Evolutionary conservation across 2,888 invertebrate genomes (phyloP).

Genomic region (Mythimna vitellina): DNA sequence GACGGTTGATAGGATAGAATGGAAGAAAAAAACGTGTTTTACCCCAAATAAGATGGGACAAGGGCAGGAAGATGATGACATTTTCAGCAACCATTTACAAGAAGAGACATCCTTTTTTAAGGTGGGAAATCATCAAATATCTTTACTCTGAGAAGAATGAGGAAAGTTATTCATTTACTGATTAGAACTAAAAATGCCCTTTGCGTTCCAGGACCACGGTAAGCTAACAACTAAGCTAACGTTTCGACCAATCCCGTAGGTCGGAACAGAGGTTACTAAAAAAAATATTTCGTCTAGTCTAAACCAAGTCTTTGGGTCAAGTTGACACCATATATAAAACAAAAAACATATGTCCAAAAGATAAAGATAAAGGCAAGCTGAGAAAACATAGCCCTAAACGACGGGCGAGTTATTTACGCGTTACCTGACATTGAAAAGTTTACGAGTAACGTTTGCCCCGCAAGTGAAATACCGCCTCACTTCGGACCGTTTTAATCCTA

Average conservation of each 20-base stretch:
- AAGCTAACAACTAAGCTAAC: no score
- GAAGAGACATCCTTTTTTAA: not conserved
- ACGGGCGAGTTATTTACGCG: slow-evolving; percentile 45
- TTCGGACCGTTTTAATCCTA: slow-evolving; percentile 67
- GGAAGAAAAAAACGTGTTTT: no score
- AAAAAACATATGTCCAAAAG: not conserved
- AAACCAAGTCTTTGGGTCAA: not conserved
- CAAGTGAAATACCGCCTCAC: slow-evolving; percentile 68
- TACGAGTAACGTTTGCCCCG: slow-evolving; percentile 54
- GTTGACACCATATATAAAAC: not conserved
- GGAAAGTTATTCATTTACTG: no score
- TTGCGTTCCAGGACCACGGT: no score
- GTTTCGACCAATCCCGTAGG: no score
- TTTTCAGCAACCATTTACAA: not conserved
- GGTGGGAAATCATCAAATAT: no score
- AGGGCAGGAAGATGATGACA: no score
- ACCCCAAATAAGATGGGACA: no score
- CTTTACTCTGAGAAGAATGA: no score
- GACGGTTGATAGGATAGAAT: no score
- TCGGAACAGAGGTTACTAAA: not conserved
- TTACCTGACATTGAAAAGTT: slow-evolving; percentile 61
- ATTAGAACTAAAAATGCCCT: no score
- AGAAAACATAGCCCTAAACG: slow-evolving; percentile 20
- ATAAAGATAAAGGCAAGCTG: not conserved
- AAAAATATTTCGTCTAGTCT: not conserved